These are phyloP conservation scores for Thalassophryne amazonica DNA, from an alignment of 2,797 vertebrate species.

Conservation along the genomic window DNA sequence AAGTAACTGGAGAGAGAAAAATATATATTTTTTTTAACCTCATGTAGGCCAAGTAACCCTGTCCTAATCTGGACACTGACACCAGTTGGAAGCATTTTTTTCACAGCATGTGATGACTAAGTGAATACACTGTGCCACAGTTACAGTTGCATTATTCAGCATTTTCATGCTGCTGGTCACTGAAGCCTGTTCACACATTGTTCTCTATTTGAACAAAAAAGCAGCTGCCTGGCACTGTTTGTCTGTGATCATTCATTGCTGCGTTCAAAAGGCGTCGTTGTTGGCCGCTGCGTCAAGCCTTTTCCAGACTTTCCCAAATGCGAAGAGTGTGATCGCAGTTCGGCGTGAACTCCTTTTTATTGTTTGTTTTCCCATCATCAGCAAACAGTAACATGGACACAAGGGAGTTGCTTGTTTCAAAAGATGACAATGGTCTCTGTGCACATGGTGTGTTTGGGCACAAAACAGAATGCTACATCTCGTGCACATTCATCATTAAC, in stretches of 20 bases:
- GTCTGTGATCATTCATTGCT: conserved; percentile 51
- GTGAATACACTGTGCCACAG: conserved; percentile 41
- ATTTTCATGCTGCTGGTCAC: conserved; percentile 36
- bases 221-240: conserved; percentile 60
- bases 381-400: conserved; percentile 65
- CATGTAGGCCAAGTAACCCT: too few relatives aligned
- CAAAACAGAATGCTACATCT: conserved; percentile 55
- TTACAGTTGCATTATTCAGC: conserved; percentile 60
- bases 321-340: conserved; percentile 38
- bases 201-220: conserved; percentile 54
- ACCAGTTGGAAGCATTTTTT: conserved; percentile 15
- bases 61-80: too few relatives aligned
- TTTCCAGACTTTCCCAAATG: conserved; percentile 65
- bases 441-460: conserved; percentile 56
- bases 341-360: conserved; percentile 61
- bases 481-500: conserved; percentile 41
- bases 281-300: conserved; percentile 39
- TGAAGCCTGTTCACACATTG: conserved; percentile 60
- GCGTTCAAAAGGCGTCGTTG: conserved; percentile 58
- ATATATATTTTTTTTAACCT: too few relatives aligned
- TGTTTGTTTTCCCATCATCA: conserved; percentile 76
- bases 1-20: too few relatives aligned
- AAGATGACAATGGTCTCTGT: conserved; percentile 61
- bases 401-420: conserved; percentile 58
- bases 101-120: conserved; percentile 36